Conservation (phyloP, 2,797 vertebrate genomes). For the Myiotriccus ornatus region DNA sequence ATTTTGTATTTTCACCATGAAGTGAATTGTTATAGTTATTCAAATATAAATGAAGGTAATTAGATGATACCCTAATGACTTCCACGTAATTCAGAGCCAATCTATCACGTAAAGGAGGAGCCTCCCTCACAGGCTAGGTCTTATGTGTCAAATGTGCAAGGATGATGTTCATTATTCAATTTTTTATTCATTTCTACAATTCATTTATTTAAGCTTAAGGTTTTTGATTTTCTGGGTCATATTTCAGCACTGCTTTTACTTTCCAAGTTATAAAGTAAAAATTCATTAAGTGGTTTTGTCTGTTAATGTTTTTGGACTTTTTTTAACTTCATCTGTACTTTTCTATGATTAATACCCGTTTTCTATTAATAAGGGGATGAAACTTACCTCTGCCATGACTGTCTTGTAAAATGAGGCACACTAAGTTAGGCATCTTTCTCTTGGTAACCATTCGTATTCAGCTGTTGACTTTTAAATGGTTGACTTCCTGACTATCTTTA, state of each 20-base stretch:
- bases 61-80: not conserved
- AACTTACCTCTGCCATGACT: not conserved
- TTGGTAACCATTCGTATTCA: not conserved
- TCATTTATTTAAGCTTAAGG: not conserved
- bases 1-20: not conserved
- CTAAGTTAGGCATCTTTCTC: not conserved
- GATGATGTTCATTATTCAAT: not conserved
- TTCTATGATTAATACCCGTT: not conserved
- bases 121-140: not conserved
- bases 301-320: not conserved
- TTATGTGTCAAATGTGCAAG: not conserved
- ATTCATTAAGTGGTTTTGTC: not conserved
- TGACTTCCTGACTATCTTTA: slow-evolving; percentile 45
- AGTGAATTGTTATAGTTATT: not conserved
- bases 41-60: not conserved
- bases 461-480: not conserved
- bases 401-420: not conserved
- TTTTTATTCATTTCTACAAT: not conserved
- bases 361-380: not conserved
- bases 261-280: not conserved
- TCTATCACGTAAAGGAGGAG: not conserved
- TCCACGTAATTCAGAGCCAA: not conserved
- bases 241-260: not conserved
- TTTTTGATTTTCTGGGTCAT: not conserved
- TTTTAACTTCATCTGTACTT: not conserved